phyloP scores from a whole-genome alignment of 2,888 invertebrate species.

The Sycophila texana region DNA sequence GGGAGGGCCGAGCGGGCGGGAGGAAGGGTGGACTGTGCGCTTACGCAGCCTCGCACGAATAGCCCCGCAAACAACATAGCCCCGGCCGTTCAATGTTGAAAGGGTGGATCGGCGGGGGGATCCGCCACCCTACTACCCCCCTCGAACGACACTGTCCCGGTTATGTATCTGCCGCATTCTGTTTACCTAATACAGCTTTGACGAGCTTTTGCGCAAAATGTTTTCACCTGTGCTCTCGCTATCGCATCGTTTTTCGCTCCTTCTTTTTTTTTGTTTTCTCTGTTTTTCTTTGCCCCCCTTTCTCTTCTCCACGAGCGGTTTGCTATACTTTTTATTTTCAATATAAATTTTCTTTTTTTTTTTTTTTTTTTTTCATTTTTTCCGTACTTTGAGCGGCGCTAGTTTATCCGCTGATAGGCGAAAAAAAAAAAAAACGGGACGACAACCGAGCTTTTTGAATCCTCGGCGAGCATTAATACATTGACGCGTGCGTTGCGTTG shows the following conservation, averaged over 20 bases:
- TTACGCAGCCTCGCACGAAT: conserved; percentile 12
- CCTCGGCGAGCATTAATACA: not conserved
- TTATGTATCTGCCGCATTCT: conserved; percentile 54
- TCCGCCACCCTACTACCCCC: not conserved
- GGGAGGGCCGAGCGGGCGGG: not conserved
- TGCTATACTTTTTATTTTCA: no score
- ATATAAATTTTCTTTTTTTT: conserved; percentile 3
- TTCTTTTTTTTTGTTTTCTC: not conserved
- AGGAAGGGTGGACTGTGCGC: conserved; percentile 17
- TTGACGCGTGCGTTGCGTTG: not conserved
- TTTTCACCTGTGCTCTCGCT: conserved; percentile 45
- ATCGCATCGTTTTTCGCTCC: conserved; percentile 41
- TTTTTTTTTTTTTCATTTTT: no score
- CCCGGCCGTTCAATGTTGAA: conserved; percentile 23
- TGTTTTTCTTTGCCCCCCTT: not conserved
- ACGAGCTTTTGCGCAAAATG: conserved; percentile 55
- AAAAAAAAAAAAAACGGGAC: not conserved
- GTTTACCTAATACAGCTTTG: conserved; percentile 55
- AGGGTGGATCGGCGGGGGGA: not conserved
- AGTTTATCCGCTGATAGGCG: conserved; percentile 4
- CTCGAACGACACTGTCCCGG: conserved; percentile 9
- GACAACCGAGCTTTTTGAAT: no score
- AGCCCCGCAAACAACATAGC: conserved; percentile 43
- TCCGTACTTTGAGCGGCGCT: conserved; percentile 3
- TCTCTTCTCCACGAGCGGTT: not conserved